These are phyloP conservation scores for Apteryx mantelli DNA, from an alignment of 2,113 vertebrate species.

Conservation along the genomic window DNA sequence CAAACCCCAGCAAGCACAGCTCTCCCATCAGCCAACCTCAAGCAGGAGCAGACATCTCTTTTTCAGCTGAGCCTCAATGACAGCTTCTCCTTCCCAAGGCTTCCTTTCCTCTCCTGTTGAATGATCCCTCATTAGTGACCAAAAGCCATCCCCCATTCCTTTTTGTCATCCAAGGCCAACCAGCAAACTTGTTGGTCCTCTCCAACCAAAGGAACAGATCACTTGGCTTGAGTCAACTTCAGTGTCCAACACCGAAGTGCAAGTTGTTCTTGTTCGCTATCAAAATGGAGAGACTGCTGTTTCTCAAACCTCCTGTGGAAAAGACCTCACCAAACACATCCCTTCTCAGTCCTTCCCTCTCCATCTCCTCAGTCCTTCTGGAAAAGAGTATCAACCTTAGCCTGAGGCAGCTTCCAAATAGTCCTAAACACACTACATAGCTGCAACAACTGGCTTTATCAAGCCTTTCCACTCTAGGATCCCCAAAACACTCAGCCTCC, in stretches of 20 bases:
- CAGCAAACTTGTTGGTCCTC: background rate
- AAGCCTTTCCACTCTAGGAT: background rate
- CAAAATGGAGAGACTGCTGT: fast-evolving
- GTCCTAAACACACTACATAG: too few species aligned
- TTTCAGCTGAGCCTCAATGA: background rate
- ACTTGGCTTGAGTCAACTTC: background rate
- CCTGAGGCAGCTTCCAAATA: background rate
- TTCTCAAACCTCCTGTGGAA: background rate
- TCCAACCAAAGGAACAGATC: background rate
- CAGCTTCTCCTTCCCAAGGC: background rate
- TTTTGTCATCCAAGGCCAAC: background rate
- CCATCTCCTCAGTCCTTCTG: background rate
- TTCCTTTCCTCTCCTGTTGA: background rate
- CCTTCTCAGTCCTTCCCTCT: background rate
- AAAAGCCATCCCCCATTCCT: background rate
- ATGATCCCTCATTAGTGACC: background rate
- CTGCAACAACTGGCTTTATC: background rate
- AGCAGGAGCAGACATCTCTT: background rate
- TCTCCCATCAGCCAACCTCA: background rate
- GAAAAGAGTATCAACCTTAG: background rate
- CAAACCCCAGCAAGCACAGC: background rate
- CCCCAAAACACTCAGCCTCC: background rate
- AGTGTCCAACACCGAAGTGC: background rate
- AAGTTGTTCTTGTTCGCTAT: background rate
- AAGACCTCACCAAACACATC: background rate